A percentile compares a stretch with the other conserved stretches of the same genome.
Conservation (phyloP, 23 tunicate species). For the Styela clava region DNA sequence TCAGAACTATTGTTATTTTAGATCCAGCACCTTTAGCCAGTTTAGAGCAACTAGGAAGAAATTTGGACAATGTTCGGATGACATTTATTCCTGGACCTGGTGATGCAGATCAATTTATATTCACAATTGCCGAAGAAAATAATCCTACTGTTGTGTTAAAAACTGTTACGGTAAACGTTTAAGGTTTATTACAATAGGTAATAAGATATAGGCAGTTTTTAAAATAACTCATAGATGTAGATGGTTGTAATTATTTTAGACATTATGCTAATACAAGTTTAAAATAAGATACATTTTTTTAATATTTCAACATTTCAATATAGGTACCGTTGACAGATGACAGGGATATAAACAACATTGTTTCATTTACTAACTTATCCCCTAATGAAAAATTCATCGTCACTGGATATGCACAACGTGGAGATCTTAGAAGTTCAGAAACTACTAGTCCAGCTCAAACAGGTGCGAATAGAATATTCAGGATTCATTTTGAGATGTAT, state of each 20-base stretch:
- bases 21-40: neutral
- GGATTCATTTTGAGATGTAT: too few relatives aligned
- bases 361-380: too few relatives aligned
- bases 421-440: neutral
- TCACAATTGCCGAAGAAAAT: neutral
- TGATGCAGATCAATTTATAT: constrained; percentile 4
- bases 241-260: too few relatives aligned
- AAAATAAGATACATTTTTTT: too few relatives aligned
- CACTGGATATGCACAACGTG: neutral
- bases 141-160: neutral
- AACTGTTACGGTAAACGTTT: constrained; percentile 1
- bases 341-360: neutral
- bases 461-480: too few relatives aligned
- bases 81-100: neutral
- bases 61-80: neutral
- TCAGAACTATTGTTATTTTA: too few relatives aligned
- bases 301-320: too few relatives aligned
- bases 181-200: too few relatives aligned
- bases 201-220: too few relatives aligned
- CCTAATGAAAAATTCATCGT: neutral
- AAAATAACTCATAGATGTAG: too few relatives aligned
- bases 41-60: neutral
- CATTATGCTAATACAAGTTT: too few relatives aligned
- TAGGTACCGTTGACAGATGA: too few relatives aligned
- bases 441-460: neutral